These are phyloP conservation scores for Euphonia xanthogaster DNA, from an alignment of 2,797 vertebrate species.

Conservation along the genomic window DNA sequence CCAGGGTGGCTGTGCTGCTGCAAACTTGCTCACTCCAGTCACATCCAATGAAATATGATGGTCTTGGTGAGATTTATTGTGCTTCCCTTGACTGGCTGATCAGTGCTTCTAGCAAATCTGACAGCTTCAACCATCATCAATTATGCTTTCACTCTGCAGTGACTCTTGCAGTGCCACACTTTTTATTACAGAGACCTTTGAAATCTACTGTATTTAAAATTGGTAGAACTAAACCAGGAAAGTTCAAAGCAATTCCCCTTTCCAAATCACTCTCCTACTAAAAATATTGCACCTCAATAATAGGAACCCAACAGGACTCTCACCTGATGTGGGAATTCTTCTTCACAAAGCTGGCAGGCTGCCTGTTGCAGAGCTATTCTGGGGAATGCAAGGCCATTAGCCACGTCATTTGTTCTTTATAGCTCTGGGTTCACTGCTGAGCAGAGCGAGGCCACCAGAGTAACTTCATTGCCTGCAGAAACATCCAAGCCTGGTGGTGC, in stretches of 20 bases:
- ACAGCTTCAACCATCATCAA: constrained; percentile 45
- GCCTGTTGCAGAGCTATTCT: neutral
- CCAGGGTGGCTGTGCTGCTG: neutral
- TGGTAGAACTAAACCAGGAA: constrained; percentile 1
- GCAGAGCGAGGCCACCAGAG: neutral
- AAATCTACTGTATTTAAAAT: constrained; percentile 15
- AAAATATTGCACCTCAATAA: neutral
- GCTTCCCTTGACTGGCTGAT: constrained; percentile 19
- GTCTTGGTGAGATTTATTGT: constrained; percentile 21
- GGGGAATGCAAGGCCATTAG: neutral
- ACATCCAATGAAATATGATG: constrained; percentile 15
- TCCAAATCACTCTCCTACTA: neutral
- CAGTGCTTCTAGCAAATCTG: constrained; percentile 25
- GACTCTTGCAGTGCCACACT: neutral
- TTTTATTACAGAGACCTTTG: neutral
- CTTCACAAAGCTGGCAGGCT: neutral
- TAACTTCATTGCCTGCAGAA: neutral
- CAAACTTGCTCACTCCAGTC: neutral
- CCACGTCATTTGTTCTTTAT: neutral
- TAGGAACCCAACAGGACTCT: neutral
- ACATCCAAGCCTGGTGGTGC: neutral
- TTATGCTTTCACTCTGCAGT: constrained; percentile 10
- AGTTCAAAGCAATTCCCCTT: neutral
- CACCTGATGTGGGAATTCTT: neutral
- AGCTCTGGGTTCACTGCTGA: neutral